phyloP scores from a whole-genome alignment of 2,888 invertebrate species.

The Teinopalpus imperialis region DNA sequence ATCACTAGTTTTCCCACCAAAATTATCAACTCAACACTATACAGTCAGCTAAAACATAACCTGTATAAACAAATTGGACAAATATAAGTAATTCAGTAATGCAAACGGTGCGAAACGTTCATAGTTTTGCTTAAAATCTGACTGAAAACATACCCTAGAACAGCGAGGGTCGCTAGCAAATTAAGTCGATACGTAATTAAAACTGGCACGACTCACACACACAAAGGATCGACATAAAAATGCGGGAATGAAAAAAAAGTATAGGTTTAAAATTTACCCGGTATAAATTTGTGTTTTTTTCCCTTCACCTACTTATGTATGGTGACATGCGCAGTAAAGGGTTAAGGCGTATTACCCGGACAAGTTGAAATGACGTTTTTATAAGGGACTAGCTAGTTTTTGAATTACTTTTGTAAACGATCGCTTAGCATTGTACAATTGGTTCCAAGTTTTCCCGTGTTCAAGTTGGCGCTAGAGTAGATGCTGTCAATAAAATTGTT shows the following conservation, averaged over 20 bases:
- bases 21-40: constrained; percentile 29
- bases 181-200: constrained; percentile 83
- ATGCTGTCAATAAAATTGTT: constrained; percentile 34
- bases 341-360: constrained; percentile 52
- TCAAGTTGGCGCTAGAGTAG: constrained; percentile 31
- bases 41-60: constrained; percentile 47
- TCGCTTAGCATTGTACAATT: constrained; percentile 43
- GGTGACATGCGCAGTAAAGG: constrained; percentile 80
- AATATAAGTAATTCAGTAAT: constrained; percentile 33
- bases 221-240: constrained; percentile 79
- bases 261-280: constrained; percentile 82
- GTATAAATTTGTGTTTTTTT: constrained; percentile 82
- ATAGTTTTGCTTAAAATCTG: constrained; percentile 32
- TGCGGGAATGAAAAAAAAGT: constrained; percentile 77
- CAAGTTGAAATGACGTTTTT: constrained; percentile 27
- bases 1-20: constrained; percentile 10
- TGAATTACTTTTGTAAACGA: constrained; percentile 29
- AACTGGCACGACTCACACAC: constrained; percentile 76
- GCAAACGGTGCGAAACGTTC: constrained; percentile 29
- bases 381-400: neutral
- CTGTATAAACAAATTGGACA: constrained; percentile 30
- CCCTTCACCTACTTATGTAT: constrained; percentile 76
- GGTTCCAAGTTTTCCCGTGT: constrained; percentile 52
- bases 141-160: constrained; percentile 49
- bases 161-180: constrained; percentile 68